Evolutionary conservation across 2,113 vertebrate genomes (phyloP), one percentile per base, ranked within the genome.

Genomic region (Kobus ellipsiprymnus): DNA sequence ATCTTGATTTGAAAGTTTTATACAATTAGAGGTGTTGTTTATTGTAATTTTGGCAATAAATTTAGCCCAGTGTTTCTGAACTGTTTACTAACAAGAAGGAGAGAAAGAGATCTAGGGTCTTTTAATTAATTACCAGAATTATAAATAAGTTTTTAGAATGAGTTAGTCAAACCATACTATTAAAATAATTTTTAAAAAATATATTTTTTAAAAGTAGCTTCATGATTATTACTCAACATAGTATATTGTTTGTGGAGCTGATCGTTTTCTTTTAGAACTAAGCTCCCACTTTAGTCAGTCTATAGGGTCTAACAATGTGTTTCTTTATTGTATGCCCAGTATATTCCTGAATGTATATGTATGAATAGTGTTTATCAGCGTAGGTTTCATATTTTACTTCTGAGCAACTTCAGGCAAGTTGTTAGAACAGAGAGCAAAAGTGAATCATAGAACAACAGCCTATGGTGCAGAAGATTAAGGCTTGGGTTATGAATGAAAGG

Each of bases 311-410:
- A 67, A 95, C 82, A 50, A 60, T 50, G 40, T 93, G 30, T 6
- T 89, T 88, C 44, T 95, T 74, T 64, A 71, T 23, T 84, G 2
- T 91, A 57, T 48, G 7, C 15, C 25, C 77, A 81, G 8, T 74
- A 74, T 95, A 60, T 57, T 40, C n/a, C 48, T 67, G 15, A 33
- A 64, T 96, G 29, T 64, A 52, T 93, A 87, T 95, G 89, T 95
- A 55, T 87, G 19, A 62, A 50, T 55, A 92, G 3, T 78, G 10
- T 88, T 95, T 96, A 90, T 88, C 82, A 40, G 14, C 62, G 55
- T 90, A 93, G 27, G 48, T 94, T 95, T 86, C 21, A 67, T 87
- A 94, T 93, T 97, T 97, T 74, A 60, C 33, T 97, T 96, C 29
- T 77, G 80, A 93, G 36, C n/a, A 96, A 62, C 91, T 95, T 96